These are phyloP conservation scores for Pogonophryne albipinna DNA, from an alignment of 2,797 vertebrate genomes.

Conservation along the genomic window DNA sequence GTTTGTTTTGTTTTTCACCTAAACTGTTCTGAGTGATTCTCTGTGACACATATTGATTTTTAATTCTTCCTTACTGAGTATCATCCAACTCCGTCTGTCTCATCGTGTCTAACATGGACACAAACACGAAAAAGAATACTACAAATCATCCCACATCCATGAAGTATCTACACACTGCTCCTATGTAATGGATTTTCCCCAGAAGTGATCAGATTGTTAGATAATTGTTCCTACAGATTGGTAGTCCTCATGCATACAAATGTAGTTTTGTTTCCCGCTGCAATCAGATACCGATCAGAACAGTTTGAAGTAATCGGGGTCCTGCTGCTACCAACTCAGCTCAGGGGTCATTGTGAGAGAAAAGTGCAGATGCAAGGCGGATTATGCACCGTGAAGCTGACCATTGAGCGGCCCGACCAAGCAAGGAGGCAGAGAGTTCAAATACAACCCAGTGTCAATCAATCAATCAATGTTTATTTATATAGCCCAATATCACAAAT, in stretches of 20 bases:
- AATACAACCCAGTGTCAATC: too few species aligned
- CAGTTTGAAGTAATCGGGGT: slow-evolving; percentile 1
- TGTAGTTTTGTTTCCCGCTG: background rate
- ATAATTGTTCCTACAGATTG: background rate
- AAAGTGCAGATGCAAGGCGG: background rate
- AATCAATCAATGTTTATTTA: too few species aligned
- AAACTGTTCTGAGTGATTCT: slow-evolving; percentile 69
- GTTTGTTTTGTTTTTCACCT: slow-evolving; percentile 61
- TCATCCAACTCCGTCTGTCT: slow-evolving; percentile 39
- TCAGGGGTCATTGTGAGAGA: slow-evolving; percentile 16
- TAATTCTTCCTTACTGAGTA: slow-evolving; percentile 45
- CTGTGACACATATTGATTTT: slow-evolving; percentile 66
- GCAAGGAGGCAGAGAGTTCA: too few species aligned
- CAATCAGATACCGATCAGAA: slow-evolving; percentile 20
- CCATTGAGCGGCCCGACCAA: too few species aligned
- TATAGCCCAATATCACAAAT: too few species aligned
- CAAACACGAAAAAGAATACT: slow-evolving; percentile 4
- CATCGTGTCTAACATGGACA: slow-evolving; percentile 8
- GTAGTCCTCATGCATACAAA: background rate
- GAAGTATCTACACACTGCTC: background rate
- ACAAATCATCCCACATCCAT: background rate
- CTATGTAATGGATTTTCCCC: background rate
- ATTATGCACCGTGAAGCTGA: slow-evolving; percentile 5
- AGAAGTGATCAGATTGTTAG: background rate
- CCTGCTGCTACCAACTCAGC: background rate